Evolutionary conservation across 2,113 vertebrate species (phyloP).

Genomic region (Cyprinodon variegatus): DNA sequence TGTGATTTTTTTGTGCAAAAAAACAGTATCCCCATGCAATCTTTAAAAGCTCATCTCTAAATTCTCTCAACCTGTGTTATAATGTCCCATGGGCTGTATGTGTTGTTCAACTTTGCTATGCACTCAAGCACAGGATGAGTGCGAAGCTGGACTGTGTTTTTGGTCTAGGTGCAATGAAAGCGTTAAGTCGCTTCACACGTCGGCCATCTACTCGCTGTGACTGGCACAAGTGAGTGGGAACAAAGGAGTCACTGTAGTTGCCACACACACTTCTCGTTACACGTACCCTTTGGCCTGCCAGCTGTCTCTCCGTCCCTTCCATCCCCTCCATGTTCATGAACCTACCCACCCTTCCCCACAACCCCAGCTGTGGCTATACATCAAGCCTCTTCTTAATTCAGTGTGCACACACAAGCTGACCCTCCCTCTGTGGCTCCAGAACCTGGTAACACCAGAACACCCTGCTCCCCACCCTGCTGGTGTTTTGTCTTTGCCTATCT

Average conservation of each 20-base stretch:
- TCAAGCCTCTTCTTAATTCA: constrained; percentile 57
- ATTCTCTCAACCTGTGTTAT: neutral
- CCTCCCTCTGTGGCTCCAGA: constrained; percentile 36
- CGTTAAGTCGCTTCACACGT: constrained; percentile 70
- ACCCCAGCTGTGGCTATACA: constrained; percentile 67
- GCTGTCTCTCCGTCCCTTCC: constrained; percentile 72
- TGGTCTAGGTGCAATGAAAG: constrained; percentile 57
- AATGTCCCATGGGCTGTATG: neutral
- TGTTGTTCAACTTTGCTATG: neutral
- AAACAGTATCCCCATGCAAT: too few species aligned
- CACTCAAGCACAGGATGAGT: neutral
- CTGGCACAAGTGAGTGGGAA: constrained; percentile 75
- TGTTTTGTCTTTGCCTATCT: constrained; percentile 37
- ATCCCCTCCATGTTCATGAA: constrained; percentile 28
- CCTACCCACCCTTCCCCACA: neutral
- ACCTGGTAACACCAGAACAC: constrained; percentile 26
- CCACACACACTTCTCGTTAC: constrained; percentile 64
- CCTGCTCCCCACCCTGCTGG: constrained; percentile 41
- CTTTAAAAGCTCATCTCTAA: neutral
- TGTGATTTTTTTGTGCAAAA: too few species aligned
- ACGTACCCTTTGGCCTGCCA: constrained; percentile 69
- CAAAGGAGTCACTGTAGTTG: constrained; percentile 80
- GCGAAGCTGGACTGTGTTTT: constrained; percentile 33
- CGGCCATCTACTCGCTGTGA: constrained; percentile 66
- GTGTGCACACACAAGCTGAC: constrained; percentile 22